Base-by-base conservation (phyloP, 2,888 invertebrate genomes). In the Eilema sororculum region DNA sequence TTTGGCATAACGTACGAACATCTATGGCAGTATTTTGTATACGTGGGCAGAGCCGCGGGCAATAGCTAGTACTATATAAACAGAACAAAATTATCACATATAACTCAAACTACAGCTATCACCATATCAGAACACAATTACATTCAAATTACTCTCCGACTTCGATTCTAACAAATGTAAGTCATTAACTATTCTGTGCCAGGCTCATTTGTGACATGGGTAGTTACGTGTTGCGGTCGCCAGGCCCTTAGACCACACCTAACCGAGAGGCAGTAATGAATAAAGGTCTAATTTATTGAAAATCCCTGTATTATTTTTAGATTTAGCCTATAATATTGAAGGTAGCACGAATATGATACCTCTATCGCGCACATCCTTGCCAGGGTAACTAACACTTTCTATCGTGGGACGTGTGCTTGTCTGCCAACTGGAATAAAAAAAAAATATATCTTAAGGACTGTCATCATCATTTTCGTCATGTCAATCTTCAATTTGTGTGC, bases 181-280 rank as follows among this genome's bases (percentile, higher is more conserved):
- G 69, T 37, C 41, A 79, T 79, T 78, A n/a, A 76, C 62, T 76
- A 78, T 79, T 76, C 81, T 13, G 64, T 46, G n/a, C 60, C 62
- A 62, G 67, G 30, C 59, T 16, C 60, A 37, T 25, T 67, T 41
- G 64, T 74, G 79, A 78, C 79, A 75, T 46, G 76, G 68, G 73
- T 69, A n/a, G n/a, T 56, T 69, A 46, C 60, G 64, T 73, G 68
- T 74, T 73, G 75, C 58, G 72, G 69, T 20, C 65, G 62, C 22
- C 62, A 41, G 56, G 62, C 78, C 41, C 20, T 46, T 68, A 62
- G 60, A 57, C 75, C 68, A n/a, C 60, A 56, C 41, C 5, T 69
- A 61, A 65, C 64, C 28, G 28, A 52, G 13, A 41, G 41, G 41
- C 16, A 41, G 33, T 64, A 61, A 52, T 30, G 61, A 56, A 28